phyloP scores from a whole-genome alignment of 2,888 invertebrate genomes.

The Eupithecia subfuscata region DNA sequence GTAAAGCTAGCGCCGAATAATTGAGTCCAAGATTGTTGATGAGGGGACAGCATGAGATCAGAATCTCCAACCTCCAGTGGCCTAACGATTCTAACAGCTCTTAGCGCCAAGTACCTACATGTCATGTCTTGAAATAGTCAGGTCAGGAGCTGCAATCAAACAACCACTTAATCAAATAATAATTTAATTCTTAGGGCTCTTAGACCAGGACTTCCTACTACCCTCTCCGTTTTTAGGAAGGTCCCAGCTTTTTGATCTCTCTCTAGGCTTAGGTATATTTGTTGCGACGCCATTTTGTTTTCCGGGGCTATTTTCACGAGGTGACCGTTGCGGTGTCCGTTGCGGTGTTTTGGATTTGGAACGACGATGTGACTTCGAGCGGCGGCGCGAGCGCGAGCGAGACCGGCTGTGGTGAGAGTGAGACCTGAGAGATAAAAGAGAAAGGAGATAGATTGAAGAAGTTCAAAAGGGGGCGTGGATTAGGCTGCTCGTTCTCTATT shows the following conservation, averaged over 20 bases:
- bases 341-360: slow-evolving; percentile 52
- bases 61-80: neutral
- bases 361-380: slow-evolving; percentile 58
- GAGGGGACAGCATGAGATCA: neutral
- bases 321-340: slow-evolving; percentile 29
- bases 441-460: too few species aligned
- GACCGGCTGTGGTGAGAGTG: slow-evolving; percentile 68
- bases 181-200: slow-evolving; percentile 67
- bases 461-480: too few species aligned
- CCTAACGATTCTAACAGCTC: neutral
- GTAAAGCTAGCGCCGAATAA: too few species aligned
- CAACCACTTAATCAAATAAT: slow-evolving; percentile 37
- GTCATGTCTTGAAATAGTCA: neutral
- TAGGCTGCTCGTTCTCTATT: too few species aligned
- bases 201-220: slow-evolving; percentile 81
- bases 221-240: slow-evolving; percentile 78
- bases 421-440: slow-evolving; percentile 55
- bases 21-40: neutral
- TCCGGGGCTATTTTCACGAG: slow-evolving; percentile 14
- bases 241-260: slow-evolving; percentile 85
- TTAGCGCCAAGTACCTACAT: too few species aligned
- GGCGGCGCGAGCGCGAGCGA: slow-evolving; percentile 59
- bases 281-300: slow-evolving; percentile 37
- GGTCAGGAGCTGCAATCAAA: slow-evolving; percentile 25
- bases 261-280: slow-evolving; percentile 22